These are phyloP conservation scores for Maconellicoccus hirsutus DNA, from an alignment of 1,140 invertebrate species.

Conservation along the genomic window DNA sequence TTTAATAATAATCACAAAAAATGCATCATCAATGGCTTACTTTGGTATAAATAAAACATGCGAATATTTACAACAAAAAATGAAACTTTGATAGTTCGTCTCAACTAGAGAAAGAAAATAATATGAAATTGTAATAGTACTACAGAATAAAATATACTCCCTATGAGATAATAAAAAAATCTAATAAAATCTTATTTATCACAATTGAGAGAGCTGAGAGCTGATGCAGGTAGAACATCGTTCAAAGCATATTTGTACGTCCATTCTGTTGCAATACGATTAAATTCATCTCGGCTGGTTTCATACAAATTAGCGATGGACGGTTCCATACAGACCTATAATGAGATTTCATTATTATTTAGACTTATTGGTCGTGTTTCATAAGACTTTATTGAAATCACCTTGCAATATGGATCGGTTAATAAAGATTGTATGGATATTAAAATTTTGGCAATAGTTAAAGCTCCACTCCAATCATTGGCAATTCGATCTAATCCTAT, in stretches of 20 bases:
- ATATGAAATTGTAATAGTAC: too few relatives aligned
- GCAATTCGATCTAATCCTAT: constrained; percentile 91
- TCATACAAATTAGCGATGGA: constrained; percentile 68
- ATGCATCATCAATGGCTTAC: too few relatives aligned
- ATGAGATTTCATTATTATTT: constrained; percentile 18
- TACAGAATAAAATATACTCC: too few relatives aligned
- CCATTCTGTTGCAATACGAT: constrained; percentile 71
- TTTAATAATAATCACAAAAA: too few relatives aligned
- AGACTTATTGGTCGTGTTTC: background rate
- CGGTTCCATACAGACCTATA: constrained; percentile 81
- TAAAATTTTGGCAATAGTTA: constrained; percentile 82
- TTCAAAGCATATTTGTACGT: constrained; percentile 90
- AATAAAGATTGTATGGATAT: constrained; percentile 82
- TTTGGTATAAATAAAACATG: too few relatives aligned
- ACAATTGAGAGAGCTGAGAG: too few relatives aligned
- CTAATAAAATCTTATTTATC: too few relatives aligned
- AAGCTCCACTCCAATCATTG: constrained; percentile 87
- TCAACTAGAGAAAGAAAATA: too few relatives aligned
- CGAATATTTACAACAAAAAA: too few relatives aligned
- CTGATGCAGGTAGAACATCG: constrained; percentile 46
- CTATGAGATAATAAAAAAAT: too few relatives aligned
- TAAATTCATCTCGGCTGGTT: constrained; percentile 60
- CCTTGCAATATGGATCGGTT: constrained; percentile 80
- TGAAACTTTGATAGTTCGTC: too few relatives aligned
- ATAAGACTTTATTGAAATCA: too few relatives aligned